Evolutionary conservation across 2,888 invertebrate species (phyloP).

Genomic region (Diaphora mendica): DNA sequence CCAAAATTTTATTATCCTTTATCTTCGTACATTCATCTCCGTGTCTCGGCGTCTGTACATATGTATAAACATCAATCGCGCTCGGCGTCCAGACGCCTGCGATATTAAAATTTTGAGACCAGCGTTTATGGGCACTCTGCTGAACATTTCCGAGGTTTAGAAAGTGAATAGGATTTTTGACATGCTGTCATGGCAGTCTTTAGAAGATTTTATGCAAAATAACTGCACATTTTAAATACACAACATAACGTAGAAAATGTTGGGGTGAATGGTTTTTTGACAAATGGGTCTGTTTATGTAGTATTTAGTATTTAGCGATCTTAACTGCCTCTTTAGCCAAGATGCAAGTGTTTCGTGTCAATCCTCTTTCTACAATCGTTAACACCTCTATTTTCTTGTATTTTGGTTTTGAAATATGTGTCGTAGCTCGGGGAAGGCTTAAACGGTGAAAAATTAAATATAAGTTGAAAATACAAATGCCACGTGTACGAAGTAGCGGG

Average conservation of each 20-base stretch:
- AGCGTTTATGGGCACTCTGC: conserved; percentile 55
- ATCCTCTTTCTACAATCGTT: too few species aligned
- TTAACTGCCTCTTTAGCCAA: neutral
- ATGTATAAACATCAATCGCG: conserved; percentile 51
- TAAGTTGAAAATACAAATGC: too few species aligned
- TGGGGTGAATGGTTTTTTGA: neutral
- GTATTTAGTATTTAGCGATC: neutral
- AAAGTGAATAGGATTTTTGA: conserved; percentile 44
- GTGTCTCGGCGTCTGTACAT: conserved; percentile 67
- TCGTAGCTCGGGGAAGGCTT: too few species aligned
- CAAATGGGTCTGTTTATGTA: neutral
- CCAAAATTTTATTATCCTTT: conserved; percentile 36
- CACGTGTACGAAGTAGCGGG: too few species aligned
- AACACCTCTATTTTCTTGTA: too few species aligned
- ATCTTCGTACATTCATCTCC: conserved; percentile 38
- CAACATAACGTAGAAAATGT: neutral
- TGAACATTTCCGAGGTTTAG: conserved; percentile 44
- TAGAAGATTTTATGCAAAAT: neutral
- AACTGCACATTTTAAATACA: neutral
- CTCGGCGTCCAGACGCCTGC: conserved; percentile 51
- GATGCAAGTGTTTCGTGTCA: too few species aligned
- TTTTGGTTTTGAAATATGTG: too few species aligned
- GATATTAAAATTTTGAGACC: conserved; percentile 61
- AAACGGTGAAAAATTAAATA: too few species aligned
- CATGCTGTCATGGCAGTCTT: neutral